Evolutionary conservation across 2,797 vertebrate genomes (phyloP).

Genomic region (Sebastolobus altivelis): DNA sequence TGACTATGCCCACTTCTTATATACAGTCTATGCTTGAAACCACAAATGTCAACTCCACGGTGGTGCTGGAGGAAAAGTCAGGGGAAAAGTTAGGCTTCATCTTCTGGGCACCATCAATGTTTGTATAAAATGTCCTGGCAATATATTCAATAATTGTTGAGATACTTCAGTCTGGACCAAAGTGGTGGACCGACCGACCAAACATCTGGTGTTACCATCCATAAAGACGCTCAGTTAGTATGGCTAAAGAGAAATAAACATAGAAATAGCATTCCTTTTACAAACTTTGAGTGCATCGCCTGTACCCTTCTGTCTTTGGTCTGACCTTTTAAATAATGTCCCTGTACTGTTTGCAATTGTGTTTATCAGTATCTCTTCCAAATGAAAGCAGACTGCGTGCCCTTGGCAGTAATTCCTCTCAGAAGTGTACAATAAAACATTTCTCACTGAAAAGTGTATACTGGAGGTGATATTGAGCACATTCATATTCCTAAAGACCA

Average conservation of each 20-base stretch:
- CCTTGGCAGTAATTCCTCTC: background rate
- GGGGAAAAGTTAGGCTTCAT: background rate
- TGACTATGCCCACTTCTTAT: too few species aligned
- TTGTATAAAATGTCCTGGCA: background rate
- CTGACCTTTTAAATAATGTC: constrained; percentile 1
- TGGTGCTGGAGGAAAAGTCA: background rate
- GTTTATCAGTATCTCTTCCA: constrained; percentile 1
- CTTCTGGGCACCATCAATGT: background rate
- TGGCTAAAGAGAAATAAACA: background rate
- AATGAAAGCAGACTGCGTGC: constrained; percentile 28
- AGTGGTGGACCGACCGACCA: background rate
- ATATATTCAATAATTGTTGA: background rate
- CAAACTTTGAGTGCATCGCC: background rate
- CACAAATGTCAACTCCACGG: background rate
- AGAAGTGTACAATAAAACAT: constrained; percentile 32
- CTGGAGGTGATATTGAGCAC: constrained; percentile 21
- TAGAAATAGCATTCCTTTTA: constrained; percentile 8
- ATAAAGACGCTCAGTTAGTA: background rate
- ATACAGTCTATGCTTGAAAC: too few species aligned
- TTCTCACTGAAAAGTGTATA: constrained; percentile 67
- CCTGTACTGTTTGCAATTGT: constrained; percentile 6
- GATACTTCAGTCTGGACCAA: background rate
- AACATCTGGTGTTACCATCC: background rate
- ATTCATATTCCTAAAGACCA: constrained; percentile 39
- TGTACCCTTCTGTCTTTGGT: background rate